Evolutionary conservation across 1,140 invertebrate genomes (phyloP), one percentile per base, ranked within the genome.

Genomic region (Forficula auricularia): DNA sequence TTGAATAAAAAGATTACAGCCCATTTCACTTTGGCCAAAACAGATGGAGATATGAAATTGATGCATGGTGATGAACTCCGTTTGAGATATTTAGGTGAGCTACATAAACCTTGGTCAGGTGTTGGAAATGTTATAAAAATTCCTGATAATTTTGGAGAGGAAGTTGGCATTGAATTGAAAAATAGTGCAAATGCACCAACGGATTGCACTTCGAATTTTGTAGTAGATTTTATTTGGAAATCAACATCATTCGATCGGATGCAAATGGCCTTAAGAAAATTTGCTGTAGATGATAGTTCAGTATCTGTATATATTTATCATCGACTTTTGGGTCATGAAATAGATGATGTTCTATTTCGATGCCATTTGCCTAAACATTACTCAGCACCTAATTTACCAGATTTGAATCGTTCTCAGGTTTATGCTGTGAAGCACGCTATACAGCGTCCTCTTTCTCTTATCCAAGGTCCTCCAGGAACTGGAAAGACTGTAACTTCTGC

Each of bases 191-290:
- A 83, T 14, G 88, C 89, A 0, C 91, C 92, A 0, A 79, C 80
- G 0, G 89, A 94, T 46, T 91, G 86, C 57, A 85, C 80, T 15
- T 84, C 84, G 36, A 95, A 95, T 60, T 99, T 97, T 66, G 87
- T 92, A 0, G 88, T 98, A 9, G 95, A 99, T 64, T 99, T 98
- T 65, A 96, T 98, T 15, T 99, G 95, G 96, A 99, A 99, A 59
- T 92, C 91, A 42, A 98, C 94, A 1, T 92, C 88, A 33, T 99
- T 99, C 63, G 92, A 98, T 61, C 77, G 89, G 85, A 98, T 99
- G 95, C 88, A 95, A 55, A 69, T 84, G 16, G 91, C 95, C 0
- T 62, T 98, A 16, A 75, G 84, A 33, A 91, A 89, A 59, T 98
- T 99, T 64, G 91, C 94, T 12, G 83, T 96, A 6, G 92, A 97